Evolutionary conservation across 2,888 invertebrate species (phyloP).

Genomic region (Nephrotoma appendiculata): DNA sequence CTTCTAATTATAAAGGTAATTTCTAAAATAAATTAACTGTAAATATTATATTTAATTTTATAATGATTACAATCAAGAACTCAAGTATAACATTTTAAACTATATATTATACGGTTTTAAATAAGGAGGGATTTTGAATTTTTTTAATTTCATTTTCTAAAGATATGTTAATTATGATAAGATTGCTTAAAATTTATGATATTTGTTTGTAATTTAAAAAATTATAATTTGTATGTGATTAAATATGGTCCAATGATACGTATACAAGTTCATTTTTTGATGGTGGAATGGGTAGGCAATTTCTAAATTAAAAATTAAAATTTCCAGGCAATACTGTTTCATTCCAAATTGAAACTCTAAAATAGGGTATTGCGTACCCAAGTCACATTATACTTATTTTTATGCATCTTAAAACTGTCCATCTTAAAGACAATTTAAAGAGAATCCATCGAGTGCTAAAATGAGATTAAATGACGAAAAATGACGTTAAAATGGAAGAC

Average conservation of each 20-base stretch:
- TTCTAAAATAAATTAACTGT: background rate
- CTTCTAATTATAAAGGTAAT: background rate
- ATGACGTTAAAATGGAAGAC: background rate
- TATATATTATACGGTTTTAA: background rate
- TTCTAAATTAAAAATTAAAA: too few species aligned
- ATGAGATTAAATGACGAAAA: background rate
- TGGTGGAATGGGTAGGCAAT: background rate
- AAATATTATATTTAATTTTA: background rate
- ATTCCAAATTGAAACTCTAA: too few species aligned
- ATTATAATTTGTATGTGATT: background rate
- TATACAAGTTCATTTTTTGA: background rate
- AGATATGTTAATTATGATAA: background rate
- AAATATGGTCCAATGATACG: background rate
- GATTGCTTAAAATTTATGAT: background rate
- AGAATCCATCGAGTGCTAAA: too few species aligned
- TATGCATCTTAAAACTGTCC: too few species aligned
- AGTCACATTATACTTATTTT: background rate
- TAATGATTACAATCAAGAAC: background rate
- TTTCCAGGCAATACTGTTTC: too few species aligned
- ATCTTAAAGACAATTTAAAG: too few species aligned
- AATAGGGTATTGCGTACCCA: background rate
- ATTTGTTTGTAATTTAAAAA: background rate
- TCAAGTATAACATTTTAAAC: background rate
- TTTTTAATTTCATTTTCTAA: background rate
- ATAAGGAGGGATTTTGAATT: background rate